Evolutionary conservation across 2,113 vertebrate species (phyloP).

Genomic region (Macquaria ambigua): DNA sequence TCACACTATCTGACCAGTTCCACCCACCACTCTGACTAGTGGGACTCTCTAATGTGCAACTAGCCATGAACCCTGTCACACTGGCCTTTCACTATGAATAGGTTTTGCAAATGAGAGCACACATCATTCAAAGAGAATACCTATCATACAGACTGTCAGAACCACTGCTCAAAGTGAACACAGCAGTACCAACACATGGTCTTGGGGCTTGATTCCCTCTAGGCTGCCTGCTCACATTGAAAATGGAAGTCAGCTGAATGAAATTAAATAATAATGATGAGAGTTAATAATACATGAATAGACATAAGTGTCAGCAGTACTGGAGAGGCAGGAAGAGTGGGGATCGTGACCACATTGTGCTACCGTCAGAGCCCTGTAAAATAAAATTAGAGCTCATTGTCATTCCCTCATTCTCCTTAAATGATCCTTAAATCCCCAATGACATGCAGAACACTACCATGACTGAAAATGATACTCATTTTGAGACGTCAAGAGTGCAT

Average conservation of each 20-base stretch:
- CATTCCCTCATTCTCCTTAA: background rate
- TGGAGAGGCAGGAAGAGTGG: background rate
- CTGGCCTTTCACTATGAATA: background rate
- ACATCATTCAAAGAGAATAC: background rate
- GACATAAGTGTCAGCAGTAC: conserved; percentile 38
- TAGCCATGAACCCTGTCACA: background rate
- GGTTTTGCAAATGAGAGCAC: background rate
- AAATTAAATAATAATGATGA: conserved; percentile 70
- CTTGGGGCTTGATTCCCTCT: background rate
- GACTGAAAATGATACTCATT: background rate
- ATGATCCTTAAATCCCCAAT: background rate
- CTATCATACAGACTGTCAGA: background rate
- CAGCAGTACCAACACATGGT: conserved; percentile 5
- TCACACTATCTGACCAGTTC: background rate
- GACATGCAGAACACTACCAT: too few species aligned
- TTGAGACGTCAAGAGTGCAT: background rate
- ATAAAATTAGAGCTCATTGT: background rate
- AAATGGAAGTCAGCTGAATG: conserved; percentile 60
- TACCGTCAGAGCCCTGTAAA: background rate
- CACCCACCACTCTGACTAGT: background rate
- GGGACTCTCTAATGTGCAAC: background rate
- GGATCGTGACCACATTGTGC: background rate
- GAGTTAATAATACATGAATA: conserved; percentile 66
- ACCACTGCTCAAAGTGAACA: conserved; percentile 24
- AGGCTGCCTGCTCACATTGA: conserved; percentile 29